Conservation (phyloP, 2,797 vertebrate genomes). For the Typhlichthys subterraneus region DNA sequence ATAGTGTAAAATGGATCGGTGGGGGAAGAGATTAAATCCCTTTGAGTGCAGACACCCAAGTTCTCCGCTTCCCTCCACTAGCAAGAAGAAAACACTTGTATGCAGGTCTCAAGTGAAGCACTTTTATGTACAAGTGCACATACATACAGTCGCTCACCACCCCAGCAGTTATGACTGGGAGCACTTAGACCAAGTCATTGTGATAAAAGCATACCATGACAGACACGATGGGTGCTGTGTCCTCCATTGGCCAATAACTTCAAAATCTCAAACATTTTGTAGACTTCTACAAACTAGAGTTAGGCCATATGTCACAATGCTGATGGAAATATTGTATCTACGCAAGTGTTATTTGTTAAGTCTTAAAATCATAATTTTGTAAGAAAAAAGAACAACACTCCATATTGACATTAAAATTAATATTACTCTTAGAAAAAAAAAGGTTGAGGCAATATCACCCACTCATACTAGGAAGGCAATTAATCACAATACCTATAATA, state of each 20-base stretch:
- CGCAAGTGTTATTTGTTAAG: no score
- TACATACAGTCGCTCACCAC: constrained; percentile 36
- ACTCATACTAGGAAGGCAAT: constrained; percentile 1
- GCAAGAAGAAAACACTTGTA: not conserved
- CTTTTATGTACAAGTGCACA: constrained; percentile 4
- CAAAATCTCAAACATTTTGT: constrained; percentile 13
- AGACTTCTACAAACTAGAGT: constrained; percentile 18
- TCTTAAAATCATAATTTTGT: no score
- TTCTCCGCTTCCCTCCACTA: not conserved
- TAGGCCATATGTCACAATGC: not conserved
- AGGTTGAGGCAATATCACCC: not conserved
- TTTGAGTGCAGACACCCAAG: not conserved
- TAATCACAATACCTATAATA: constrained; percentile 30
- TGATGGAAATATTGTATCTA: not conserved
- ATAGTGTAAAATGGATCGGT: constrained; percentile 4
- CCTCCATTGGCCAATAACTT: constrained; percentile 29
- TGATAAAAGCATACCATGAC: constrained; percentile 37
- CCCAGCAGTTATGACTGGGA: constrained; percentile 16
- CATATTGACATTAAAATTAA: no score
- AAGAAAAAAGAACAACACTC: no score
- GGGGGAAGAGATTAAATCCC: constrained; percentile 16
- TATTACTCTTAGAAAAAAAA: no score
- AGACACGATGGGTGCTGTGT: constrained; percentile 17
- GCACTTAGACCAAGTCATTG: constrained; percentile 19
- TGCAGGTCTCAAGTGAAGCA: not conserved